A percentile compares a stretch with the other conserved stretches of the same genome.
Conservation (phyloP, 2,888 invertebrate genomes). For the Dynastes tityus region DNA sequence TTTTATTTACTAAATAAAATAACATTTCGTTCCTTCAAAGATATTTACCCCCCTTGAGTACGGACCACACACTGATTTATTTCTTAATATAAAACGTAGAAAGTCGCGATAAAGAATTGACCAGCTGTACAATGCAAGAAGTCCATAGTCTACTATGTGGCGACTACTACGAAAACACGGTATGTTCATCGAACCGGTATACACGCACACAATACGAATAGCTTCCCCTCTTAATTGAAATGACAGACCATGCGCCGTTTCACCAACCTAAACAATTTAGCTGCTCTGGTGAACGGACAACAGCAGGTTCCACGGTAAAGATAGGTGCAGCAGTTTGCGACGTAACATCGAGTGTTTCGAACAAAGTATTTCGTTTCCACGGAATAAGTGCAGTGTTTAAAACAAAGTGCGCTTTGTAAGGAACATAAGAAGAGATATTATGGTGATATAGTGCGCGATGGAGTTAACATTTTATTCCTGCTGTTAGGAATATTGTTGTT, state of each 20-base stretch:
- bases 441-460: not conserved
- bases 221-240: constrained; percentile 29
- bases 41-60: too few relatives aligned
- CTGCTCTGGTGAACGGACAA: not conserved
- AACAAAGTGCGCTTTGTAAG: too few relatives aligned
- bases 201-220: not conserved
- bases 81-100: too few relatives aligned
- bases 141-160: too few relatives aligned
- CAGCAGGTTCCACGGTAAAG: not conserved
- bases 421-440: not conserved
- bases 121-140: too few relatives aligned
- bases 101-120: too few relatives aligned
- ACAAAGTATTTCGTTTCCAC: not conserved
- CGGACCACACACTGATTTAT: too few relatives aligned
- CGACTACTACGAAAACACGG: too few relatives aligned
- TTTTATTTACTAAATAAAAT: too few relatives aligned
- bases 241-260: constrained; percentile 37
- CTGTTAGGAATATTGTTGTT: not conserved
- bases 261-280: constrained; percentile 21
- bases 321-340: not conserved
- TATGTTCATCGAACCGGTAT: constrained; percentile 20
- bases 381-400: too few relatives aligned
- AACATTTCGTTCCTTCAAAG: too few relatives aligned
- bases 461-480: not conserved
- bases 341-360: not conserved